Evolutionary conservation across 2,113 vertebrate genomes (phyloP), one percentile per base, ranked within the genome.

Genomic region (Ageneiosus marmoratus): DNA sequence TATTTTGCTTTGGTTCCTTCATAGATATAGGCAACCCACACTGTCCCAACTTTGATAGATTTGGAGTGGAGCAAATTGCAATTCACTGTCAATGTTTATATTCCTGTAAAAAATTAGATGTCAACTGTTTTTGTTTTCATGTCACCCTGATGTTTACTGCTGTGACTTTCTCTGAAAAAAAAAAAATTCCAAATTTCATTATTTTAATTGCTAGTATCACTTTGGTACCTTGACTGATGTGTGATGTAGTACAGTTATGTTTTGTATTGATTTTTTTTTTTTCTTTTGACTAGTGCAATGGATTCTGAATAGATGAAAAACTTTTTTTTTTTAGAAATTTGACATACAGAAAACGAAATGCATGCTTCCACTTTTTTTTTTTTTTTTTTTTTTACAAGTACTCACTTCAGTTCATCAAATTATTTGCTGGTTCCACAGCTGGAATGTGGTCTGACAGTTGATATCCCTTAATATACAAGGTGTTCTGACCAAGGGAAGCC

Each of bases 161-260:
- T 34, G 60, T 87, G 60, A 79, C 51, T 75, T 50, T 62, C 18
- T 20, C 34, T 51, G 70, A 15, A 32, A 37, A 80, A 69, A 15
- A 32, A 37, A 80, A 69, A 67, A 80, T 15, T 79, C 24, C 11
- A 10, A 55, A 6, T 65, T 65, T 69, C 44, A 22, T 77, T 56
- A 11, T 81, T 63, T 77, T 37, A 73, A 58, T 72, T 18, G 12
- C 46, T 27, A 67, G 11, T 82, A 55, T 77, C 20, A 11, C 9
- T 69, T 44, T 24, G 67, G 20, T 22, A 37, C 62, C 63, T 60
- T 46, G 60, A n/a, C 37, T 58, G 78, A 34, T 51, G 22, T 50
- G 18, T 27, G n/a, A 62, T 44, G 15, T 65, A 16, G 46, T 70
- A 15, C 22, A 46, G 24, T 41, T 41, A 41, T 41, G 37, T 41